Evolutionary conservation across 2,797 vertebrate genomes (phyloP).

Genomic region (Scolopax bukidnonensis): DNA sequence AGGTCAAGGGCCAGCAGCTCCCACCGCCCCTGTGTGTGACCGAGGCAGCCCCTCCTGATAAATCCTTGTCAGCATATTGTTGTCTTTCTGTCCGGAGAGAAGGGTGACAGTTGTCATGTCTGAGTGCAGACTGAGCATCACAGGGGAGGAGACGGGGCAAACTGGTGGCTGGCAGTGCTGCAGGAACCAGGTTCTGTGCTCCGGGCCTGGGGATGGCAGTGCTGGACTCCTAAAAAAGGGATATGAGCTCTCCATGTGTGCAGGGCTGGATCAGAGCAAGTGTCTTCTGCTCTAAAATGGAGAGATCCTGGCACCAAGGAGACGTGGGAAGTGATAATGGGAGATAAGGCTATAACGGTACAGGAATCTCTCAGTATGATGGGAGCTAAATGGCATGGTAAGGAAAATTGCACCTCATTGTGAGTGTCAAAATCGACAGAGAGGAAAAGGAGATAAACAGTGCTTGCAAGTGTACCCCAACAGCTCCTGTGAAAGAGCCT

Average conservation of each 20-base stretch:
- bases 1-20: neutral
- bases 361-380: neutral
- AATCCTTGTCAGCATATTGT: neutral
- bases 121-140: neutral
- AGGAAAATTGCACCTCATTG: neutral
- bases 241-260: neutral
- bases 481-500: neutral
- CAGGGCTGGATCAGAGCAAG: neutral
- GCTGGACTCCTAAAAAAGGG: neutral
- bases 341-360: neutral
- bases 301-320: neutral
- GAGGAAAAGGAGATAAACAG: neutral
- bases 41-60: neutral
- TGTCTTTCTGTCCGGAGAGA: neutral
- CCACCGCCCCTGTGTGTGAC: neutral
- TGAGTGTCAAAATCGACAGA: neutral
- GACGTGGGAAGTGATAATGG: neutral
- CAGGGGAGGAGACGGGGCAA: neutral
- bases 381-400: neutral
- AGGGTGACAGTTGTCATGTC: neutral
- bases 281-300: neutral
- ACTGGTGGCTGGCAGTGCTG: neutral
- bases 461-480: neutral
- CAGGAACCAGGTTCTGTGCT: fast-evolving
- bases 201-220: neutral